Evolutionary conservation across 1,140 invertebrate genomes (phyloP).

Genomic region (Euglossa dilemma): DNA sequence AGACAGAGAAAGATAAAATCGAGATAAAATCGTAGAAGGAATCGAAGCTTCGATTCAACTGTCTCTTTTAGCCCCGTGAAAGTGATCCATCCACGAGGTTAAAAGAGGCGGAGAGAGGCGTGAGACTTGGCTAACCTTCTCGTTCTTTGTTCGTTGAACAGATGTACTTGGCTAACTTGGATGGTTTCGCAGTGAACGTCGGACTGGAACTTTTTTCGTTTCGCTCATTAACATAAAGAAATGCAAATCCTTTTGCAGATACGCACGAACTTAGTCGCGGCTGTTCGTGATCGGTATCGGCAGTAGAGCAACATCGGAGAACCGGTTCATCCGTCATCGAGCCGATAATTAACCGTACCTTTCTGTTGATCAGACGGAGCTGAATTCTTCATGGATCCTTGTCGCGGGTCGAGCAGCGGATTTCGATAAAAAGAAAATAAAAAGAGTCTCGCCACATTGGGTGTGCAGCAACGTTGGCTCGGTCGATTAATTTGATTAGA

Average conservation of each 20-base stretch:
- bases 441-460: background rate
- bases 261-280: background rate
- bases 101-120: background rate
- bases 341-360: background rate
- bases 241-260: slow-evolving; percentile 32
- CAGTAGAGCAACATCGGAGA: background rate
- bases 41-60: background rate
- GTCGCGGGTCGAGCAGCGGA: background rate
- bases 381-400: background rate
- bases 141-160: background rate
- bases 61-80: background rate
- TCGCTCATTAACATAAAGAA: background rate
- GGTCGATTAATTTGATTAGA: slow-evolving; percentile 53
- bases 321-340: background rate
- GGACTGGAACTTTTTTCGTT: background rate
- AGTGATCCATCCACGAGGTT: background rate
- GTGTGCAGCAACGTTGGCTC: background rate
- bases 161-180: background rate
- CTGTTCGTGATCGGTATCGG: too few species aligned
- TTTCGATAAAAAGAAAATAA: slow-evolving; percentile 7
- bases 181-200: background rate
- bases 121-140: background rate
- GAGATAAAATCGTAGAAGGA: background rate
- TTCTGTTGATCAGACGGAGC: slow-evolving; percentile 14
- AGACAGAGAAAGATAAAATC: background rate